Base-by-base conservation (phyloP, 2,888 invertebrate species). In the Napeogenes sylphis region DNA sequence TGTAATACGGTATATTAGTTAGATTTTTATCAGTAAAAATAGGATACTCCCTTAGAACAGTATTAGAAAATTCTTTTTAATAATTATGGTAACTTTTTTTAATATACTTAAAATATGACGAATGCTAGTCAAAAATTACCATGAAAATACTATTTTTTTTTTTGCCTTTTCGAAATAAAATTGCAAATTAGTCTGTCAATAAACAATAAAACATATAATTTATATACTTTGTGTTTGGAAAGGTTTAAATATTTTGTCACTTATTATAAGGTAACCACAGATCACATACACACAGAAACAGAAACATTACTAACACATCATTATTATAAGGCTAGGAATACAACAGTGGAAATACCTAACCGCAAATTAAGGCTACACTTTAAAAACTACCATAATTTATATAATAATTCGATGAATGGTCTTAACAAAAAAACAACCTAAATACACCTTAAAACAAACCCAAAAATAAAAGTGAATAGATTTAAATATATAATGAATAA, bases 291-390 rank as follows among this genome's bases (percentile, higher is more conserved):
- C 12, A 51, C 21, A 8, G 30, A 51, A 8, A 30, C 30, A 51
- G 21, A 30, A 51, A 51, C 8, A 30, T 30, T 51, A 30, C 51
- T 56, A 47, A 56, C 47, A 51, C 46, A 55, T 30, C 32, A 62
- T 33, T 55, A 62, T 42, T 42, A 67, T 53, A 65, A 60, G 63
- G 55, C 56, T 67, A 67, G 65, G 64, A 62, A 58, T 45, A 55
- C 65, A 69, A 65, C 68, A 62, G 46, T 67, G 65, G 65, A 65
- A 59, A 46, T 42, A 38, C 53, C 65, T 62, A 61, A 57, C 38
- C 45, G 61, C 60, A 63, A 67, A 65, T 59, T 53, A 60, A 55
- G 30, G 8, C 21, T 51, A 51, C 51, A 51, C 21, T 30, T 30
- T 3, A 51, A 30, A 51, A 51, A 30, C 21, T 30, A 30, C 12